Evolutionary conservation across 2,888 invertebrate species (phyloP).

Genomic region (Iphiclides podalirius): DNA sequence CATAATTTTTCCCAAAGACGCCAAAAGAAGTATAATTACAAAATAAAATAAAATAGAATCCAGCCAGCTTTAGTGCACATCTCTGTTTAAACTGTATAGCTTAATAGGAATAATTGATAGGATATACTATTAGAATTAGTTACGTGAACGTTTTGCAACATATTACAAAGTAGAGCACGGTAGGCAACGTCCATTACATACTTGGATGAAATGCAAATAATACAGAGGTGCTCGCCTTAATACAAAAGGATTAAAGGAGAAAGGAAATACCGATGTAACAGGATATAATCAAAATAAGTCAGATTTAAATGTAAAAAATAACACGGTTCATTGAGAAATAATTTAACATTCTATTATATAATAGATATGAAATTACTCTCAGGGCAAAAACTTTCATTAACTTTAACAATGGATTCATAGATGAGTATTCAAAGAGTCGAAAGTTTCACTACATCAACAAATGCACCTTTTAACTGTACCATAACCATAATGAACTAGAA

Average conservation of each 20-base stretch:
- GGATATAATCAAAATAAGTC: too few relatives aligned
- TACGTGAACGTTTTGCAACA: conserved; percentile 16
- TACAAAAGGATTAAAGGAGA: conserved; percentile 10
- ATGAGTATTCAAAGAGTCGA: background rate
- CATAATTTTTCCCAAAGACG: too few relatives aligned
- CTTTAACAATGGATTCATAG: background rate
- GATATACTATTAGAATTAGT: conserved; percentile 4
- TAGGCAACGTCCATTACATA: conserved; percentile 9
- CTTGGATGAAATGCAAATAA: conserved; percentile 15
- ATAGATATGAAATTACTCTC: too few relatives aligned
- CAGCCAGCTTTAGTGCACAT: too few relatives aligned
- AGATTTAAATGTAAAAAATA: too few relatives aligned
- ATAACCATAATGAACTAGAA: background rate
- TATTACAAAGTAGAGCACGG: conserved; percentile 13
- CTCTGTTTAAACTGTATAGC: too few relatives aligned
- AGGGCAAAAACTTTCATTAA: background rate
- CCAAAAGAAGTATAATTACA: too few relatives aligned
- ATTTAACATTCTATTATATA: too few relatives aligned
- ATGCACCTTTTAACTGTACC: background rate
- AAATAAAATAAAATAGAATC: too few relatives aligned
- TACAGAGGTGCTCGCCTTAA: conserved; percentile 2
- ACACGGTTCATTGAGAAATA: too few relatives aligned
- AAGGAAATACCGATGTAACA: too few relatives aligned
- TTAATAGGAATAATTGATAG: too few relatives aligned
- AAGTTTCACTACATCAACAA: background rate